Evolutionary conservation across 2,888 invertebrate species (phyloP).

Genomic region (Harpagoxenus sublaevis): DNA sequence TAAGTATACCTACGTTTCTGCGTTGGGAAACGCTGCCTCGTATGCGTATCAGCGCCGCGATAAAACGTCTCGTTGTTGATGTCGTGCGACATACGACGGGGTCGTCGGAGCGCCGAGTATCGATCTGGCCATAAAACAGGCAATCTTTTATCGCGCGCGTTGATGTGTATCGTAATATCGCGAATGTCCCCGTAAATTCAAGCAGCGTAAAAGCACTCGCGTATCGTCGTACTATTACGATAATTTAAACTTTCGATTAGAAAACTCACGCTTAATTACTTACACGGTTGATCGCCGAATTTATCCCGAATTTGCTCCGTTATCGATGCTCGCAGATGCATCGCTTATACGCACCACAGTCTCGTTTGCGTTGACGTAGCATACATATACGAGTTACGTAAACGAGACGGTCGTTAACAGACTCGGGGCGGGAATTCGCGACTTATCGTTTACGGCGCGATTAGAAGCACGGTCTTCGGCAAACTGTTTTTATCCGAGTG

Average conservation of each 20-base stretch:
- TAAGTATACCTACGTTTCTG: background rate
- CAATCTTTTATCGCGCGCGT: conserved; percentile 43
- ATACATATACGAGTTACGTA: conserved; percentile 2
- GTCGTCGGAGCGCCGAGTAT: conserved; percentile 29
- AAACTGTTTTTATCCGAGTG: conserved; percentile 29
- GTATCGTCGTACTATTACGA: background rate
- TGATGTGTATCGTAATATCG: conserved; percentile 25
- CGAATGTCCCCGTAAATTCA: conserved; percentile 6
- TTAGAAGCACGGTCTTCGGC: conserved; percentile 30
- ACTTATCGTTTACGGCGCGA: conserved; percentile 14
- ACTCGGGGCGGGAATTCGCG: background rate
- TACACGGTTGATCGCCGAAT: background rate
- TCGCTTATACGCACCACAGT: background rate
- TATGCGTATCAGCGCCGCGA: conserved; percentile 15
- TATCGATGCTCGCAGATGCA: background rate
- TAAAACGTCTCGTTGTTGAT: conserved; percentile 21
- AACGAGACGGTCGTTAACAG: conserved; percentile 8
- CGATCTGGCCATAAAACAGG: conserved; percentile 42
- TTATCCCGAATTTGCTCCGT: background rate
- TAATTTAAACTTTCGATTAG: background rate
- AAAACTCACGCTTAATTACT: background rate
- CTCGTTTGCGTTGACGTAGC: conserved; percentile 14
- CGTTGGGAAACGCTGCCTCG: background rate
- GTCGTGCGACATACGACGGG: conserved; percentile 6
- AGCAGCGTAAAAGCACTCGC: background rate